Percentiles rank a stretch among this genome's conserved stretches.
These are phyloP conservation scores for Coelopa frigida DNA, from an alignment of 1,140 invertebrate species.

Conservation along the genomic window DNA sequence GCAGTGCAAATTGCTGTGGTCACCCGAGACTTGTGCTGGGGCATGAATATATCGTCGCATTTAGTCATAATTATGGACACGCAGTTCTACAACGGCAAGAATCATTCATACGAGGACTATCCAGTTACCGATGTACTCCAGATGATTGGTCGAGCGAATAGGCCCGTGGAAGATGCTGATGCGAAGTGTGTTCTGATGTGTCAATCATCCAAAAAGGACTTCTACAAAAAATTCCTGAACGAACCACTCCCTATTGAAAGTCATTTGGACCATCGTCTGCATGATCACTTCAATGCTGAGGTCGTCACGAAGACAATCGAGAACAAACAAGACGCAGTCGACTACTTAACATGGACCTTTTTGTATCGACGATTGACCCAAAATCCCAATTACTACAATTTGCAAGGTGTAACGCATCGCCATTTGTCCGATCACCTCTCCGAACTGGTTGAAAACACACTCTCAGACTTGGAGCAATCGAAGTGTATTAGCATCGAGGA, in stretches of 20 bases:
- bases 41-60: constrained; percentile 78
- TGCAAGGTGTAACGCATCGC: constrained; percentile 92
- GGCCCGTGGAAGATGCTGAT: constrained; percentile 86
- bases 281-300: constrained; percentile 99
- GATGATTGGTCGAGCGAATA: constrained; percentile 90
- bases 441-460: constrained; percentile 93
- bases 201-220: constrained; percentile 96
- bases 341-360: constrained; percentile 99
- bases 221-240: constrained; percentile 97
- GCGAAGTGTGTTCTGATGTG: constrained; percentile 96
- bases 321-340: constrained; percentile 99
- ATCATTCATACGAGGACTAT: constrained; percentile 93
- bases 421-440: constrained; percentile 98
- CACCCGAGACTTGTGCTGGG: constrained; percentile 87
- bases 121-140: constrained; percentile 95
- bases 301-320: constrained; percentile 99
- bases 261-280: constrained; percentile 92
- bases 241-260: constrained; percentile 97
- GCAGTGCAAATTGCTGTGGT: constrained; percentile 92
- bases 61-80: constrained; percentile 97
- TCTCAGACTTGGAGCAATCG: constrained; percentile 92
- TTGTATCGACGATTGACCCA: constrained; percentile 94
- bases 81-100: constrained; percentile 94
- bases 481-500: constrained; percentile 98
- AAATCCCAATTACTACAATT: constrained; percentile 99